Evolutionary conservation across 2,113 vertebrate genomes (phyloP), one percentile per base, ranked within the genome.

Genomic region (Myanophis thanlyinensis): DNA sequence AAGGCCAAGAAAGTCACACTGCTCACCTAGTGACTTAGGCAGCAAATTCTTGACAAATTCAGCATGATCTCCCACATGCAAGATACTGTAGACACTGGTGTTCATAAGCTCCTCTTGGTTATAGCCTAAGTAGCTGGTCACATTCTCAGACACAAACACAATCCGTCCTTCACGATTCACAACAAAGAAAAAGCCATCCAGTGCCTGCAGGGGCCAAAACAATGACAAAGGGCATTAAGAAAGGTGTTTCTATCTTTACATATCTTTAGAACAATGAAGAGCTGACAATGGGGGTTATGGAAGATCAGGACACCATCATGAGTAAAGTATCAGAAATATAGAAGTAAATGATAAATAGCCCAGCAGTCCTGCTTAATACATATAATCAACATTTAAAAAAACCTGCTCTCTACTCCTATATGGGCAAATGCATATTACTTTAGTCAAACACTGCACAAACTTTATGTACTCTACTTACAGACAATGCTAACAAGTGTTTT

Each of bases 131-230:
- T 99, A 99, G 95, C 98, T 96, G 25, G 97, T 98, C 95, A 99
- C 99, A 15, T 99, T 99, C 97, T 99, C 98, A 0, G 99, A 99
- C 48, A 99, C 98, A 5, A 99, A 99, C 91, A 99, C 98, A 22
- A 99, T 98, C 94, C 98, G 98, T 18, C 99, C 99, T 96, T 99
- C 99, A 0, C 98, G 98, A 96, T 99, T 99, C 91, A 99, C 99
- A 40, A 99, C 99, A 3, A 99, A 99, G 97, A 99, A 99, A 94
- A 99, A 99, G 47, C 99, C 99, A 47, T 99, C 98, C 27, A 99
- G 96, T 0, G 99, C 98, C 99, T 99, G 97, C 0, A 91, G 96
- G 40, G 30, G 9, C 62, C 93, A 73, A 59, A 89, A n/a, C 52
- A 53, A 8, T 80, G 90, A 86, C 62, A 92, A 92, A 90, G 0